These are phyloP conservation scores for Tor tambroides DNA, from an alignment of 2,113 vertebrate genomes.

Conservation along the genomic window DNA sequence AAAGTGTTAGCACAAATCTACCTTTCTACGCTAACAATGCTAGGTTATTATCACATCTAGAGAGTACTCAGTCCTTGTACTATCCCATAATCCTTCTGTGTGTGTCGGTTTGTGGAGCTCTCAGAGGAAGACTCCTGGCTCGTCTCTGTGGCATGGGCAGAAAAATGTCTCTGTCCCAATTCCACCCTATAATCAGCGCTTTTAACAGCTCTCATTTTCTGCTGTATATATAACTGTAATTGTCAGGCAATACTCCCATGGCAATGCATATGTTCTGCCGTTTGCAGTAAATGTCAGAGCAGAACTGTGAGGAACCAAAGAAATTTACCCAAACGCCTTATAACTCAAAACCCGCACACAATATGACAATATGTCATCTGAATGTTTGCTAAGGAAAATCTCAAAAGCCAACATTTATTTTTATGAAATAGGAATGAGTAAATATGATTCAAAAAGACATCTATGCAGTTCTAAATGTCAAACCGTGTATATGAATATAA, in stretches of 20 bases:
- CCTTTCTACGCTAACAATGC: background rate
- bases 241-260: conserved; percentile 75
- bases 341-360: background rate
- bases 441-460: background rate
- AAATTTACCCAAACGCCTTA: conserved; percentile 38
- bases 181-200: conserved; percentile 80
- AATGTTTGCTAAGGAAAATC: background rate
- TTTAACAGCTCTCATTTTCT: conserved; percentile 79
- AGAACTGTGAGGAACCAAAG: conserved; percentile 51
- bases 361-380: background rate
- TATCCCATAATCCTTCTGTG: background rate
- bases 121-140: conserved; percentile 39
- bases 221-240: conserved; percentile 83
- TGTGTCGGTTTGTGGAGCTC: background rate
- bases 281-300: conserved; percentile 68
- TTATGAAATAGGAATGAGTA: background rate
- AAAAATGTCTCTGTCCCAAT: conserved; percentile 21
- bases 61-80: background rate
- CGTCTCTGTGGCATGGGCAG: conserved; percentile 44
- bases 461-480: background rate
- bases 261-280: conserved; percentile 72
- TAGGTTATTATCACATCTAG: background rate
- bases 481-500: background rate
- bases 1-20: background rate
- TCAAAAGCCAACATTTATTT: background rate